Conservation (phyloP, 2,113 vertebrate species). For the Athene noctua region DNA sequence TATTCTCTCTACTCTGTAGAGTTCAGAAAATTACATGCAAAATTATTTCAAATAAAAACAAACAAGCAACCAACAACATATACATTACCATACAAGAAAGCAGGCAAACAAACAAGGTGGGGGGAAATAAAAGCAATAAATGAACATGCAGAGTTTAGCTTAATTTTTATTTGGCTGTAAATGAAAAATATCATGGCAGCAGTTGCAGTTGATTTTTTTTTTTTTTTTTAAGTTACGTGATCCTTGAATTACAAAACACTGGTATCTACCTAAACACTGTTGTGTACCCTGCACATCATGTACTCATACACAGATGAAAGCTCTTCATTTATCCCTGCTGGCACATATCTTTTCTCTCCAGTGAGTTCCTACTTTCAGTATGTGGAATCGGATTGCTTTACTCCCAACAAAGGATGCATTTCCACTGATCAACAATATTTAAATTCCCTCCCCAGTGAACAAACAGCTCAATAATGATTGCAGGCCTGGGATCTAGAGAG, state of each 20-base stretch:
- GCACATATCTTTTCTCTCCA: not conserved
- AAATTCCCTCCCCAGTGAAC: not conserved
- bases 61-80: not conserved
- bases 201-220: not conserved
- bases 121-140: not conserved
- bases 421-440: conserved; percentile 6
- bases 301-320: not conserved
- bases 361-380: not conserved
- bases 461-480: not conserved
- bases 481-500: not conserved
- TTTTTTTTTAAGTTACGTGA: not conserved
- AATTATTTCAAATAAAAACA: conserved; percentile 41
- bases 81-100: not conserved
- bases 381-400: not conserved
- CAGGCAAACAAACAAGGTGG: not conserved
- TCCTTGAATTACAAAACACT: conserved; percentile 19
- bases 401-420: not conserved
- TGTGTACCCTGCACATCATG: not conserved
- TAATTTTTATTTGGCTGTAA: conserved; percentile 32
- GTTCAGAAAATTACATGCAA: conserved; percentile 15
- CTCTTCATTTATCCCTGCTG: not conserved
- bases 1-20: not conserved
- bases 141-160: not conserved
- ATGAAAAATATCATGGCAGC: not conserved
- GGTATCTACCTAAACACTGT: not conserved